Evolutionary conservation across 1,140 invertebrate species (phyloP).

Genomic region (Eumaeus atala): DNA sequence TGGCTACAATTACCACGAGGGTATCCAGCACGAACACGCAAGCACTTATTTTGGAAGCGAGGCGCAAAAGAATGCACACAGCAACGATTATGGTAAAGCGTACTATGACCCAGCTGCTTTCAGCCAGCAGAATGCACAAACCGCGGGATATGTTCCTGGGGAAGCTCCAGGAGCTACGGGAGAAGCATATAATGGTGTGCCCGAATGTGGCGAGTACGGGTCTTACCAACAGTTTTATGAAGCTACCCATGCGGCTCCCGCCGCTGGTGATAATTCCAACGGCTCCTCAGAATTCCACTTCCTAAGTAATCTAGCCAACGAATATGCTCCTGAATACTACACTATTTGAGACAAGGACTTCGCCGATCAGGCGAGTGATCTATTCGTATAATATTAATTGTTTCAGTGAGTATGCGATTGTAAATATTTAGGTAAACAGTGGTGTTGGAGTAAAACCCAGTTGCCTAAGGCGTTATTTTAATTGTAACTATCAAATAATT

Average conservation of each 20-base stretch:
- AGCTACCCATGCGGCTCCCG: constrained; percentile 70
- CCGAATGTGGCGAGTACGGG: constrained; percentile 78
- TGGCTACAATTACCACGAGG: constrained; percentile 68
- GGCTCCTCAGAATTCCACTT: constrained; percentile 95
- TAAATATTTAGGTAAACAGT: constrained; percentile 20
- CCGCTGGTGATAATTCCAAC: constrained; percentile 86
- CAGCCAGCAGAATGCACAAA: constrained; percentile 41
- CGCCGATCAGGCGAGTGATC: constrained; percentile 65
- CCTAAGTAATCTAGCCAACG: constrained; percentile 90
- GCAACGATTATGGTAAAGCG: constrained; percentile 55
- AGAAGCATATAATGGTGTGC: constrained; percentile 70
- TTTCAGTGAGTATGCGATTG: constrained; percentile 7
- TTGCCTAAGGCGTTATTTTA: constrained; percentile 42
- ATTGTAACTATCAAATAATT: constrained; percentile 29
- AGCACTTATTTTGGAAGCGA: constrained; percentile 59
- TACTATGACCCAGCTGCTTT: constrained; percentile 63
- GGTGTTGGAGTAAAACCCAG: constrained; percentile 34
- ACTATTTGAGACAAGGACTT: constrained; percentile 81
- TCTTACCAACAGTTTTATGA: constrained; percentile 83
- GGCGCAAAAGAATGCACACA: constrained; percentile 56
- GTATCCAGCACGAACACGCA: constrained; percentile 57
- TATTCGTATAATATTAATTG: constrained; percentile 66
- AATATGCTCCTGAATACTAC: constrained; percentile 93
- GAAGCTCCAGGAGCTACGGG: constrained; percentile 41
- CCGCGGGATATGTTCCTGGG: constrained; percentile 31